Conservation (phyloP, 2,113 vertebrate genomes). For the Spheniscus mendiculus region DNA sequence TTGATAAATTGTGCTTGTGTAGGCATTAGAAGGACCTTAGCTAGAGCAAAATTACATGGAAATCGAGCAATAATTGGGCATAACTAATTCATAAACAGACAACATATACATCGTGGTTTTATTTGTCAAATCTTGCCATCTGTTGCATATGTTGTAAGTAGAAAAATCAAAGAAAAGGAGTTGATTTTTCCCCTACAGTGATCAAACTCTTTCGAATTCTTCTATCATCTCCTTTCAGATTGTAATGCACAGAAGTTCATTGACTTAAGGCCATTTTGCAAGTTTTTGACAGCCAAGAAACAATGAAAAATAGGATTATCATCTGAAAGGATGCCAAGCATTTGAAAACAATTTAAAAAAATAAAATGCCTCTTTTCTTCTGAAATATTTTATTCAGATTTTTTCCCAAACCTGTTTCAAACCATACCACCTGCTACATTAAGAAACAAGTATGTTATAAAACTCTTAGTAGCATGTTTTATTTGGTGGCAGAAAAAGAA, state of each 20-base stretch:
- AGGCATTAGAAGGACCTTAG: background rate
- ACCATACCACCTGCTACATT: background rate
- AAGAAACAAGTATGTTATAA: conserved; percentile 31
- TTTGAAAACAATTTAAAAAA: background rate
- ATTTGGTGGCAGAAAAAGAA: conserved; percentile 17
- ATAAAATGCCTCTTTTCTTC: background rate
- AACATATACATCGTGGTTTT: background rate
- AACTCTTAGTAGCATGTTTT: background rate
- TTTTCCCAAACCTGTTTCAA: background rate
- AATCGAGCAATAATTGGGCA: background rate
- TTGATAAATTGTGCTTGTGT: background rate
- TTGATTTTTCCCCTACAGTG: background rate
- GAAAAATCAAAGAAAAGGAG: background rate
- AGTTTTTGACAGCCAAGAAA: conserved; percentile 32
- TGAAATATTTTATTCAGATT: background rate
- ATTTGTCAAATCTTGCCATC: conserved; percentile 37
- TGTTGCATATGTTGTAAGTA: background rate
- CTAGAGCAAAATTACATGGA: background rate
- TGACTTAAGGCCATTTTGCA: conserved; percentile 28
- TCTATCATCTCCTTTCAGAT: background rate
- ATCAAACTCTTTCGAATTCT: background rate
- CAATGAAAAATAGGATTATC: conserved; percentile 24
- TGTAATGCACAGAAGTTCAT: conserved; percentile 13
- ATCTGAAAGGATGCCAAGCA: conserved; percentile 40
- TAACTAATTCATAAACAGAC: conserved; percentile 36